Conservation (phyloP, 1,140 invertebrate species). For the Euschistus heros region DNA sequence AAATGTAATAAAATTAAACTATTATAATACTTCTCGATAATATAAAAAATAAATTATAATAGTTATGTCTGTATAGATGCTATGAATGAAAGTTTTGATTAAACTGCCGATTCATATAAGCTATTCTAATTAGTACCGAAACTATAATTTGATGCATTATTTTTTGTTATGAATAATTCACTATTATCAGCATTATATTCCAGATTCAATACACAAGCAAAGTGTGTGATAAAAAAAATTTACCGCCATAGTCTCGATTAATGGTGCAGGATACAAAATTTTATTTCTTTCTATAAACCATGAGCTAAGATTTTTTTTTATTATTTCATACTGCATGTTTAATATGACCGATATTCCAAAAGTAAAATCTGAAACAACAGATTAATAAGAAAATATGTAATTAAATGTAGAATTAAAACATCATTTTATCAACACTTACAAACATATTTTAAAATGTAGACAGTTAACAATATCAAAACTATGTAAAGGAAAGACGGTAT, state of each 20-base stretch:
- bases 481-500: slow-evolving; percentile 24
- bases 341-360: slow-evolving; percentile 33
- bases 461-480: slow-evolving; percentile 20
- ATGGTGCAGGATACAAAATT: slow-evolving; percentile 41
- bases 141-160: background rate
- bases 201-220: background rate
- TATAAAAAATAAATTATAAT: background rate
- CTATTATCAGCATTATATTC: too few relatives aligned
- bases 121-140: background rate
- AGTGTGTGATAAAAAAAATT: slow-evolving; percentile 32
- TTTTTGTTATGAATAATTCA: slow-evolving; percentile 35
- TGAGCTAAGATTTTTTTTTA: slow-evolving; percentile 25
- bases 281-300: slow-evolving; percentile 33
- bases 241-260: slow-evolving; percentile 38
- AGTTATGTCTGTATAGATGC: too few relatives aligned
- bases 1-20: slow-evolving; percentile 38
- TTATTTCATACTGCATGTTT: slow-evolving; percentile 25
- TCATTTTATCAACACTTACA: slow-evolving; percentile 21
- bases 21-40: background rate
- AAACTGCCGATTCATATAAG: too few relatives aligned
- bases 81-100: too few relatives aligned
- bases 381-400: background rate
- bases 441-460: slow-evolving; percentile 22
- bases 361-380: slow-evolving; percentile 30
- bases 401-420: background rate